A percentile compares a stretch with the other conserved stretches of the same genome.
Conservation (phyloP, 2,797 vertebrate genomes). For the Sebastes hubbsi region DNA sequence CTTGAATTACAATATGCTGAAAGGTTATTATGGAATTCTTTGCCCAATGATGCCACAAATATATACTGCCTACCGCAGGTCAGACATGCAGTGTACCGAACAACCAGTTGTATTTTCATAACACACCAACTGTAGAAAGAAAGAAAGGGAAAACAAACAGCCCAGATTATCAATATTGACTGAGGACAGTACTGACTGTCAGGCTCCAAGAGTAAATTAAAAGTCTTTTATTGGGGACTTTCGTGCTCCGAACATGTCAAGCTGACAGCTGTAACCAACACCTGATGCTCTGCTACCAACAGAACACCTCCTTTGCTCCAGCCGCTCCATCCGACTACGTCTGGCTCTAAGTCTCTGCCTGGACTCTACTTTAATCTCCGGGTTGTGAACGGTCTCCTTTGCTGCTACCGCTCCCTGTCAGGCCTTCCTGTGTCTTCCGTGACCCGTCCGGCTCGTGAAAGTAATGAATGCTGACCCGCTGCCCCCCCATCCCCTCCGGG, state of each 20-base stretch:
- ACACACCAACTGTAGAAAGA: no score
- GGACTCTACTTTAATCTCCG: neutral
- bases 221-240: neutral
- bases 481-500: neutral
- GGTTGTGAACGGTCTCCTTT: neutral
- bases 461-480: conserved; percentile 58
- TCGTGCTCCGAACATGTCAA: neutral
- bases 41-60: no score
- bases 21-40: no score
- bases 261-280: neutral
- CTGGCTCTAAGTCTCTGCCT: neutral
- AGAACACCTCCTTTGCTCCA: neutral
- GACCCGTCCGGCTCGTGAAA: conserved; percentile 10
- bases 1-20: no score
- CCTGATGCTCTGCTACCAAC: neutral
- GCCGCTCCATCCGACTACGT: neutral
- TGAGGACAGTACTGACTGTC: no score
- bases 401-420: conserved; percentile 12
- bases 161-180: neutral
- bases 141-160: neutral
- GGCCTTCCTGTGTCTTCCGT: neutral
- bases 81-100: no score
- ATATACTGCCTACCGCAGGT: no score
- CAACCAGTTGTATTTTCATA: no score
- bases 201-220: neutral